phyloP scores from a whole-genome alignment of 2,888 invertebrate species.

The Oscheius sp. region DNA sequence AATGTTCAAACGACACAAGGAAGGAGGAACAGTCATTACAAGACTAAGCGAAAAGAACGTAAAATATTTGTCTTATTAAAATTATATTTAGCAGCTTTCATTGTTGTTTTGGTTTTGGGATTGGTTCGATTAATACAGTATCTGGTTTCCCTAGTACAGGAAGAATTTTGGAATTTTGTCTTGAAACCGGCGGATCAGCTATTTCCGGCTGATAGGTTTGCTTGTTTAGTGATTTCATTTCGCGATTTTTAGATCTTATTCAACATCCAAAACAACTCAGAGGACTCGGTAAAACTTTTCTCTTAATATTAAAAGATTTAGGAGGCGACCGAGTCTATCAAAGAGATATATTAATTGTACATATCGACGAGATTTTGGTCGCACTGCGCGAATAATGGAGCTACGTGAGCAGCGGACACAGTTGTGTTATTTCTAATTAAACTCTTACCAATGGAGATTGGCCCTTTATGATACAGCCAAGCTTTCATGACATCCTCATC shows the following conservation, averaged over 20 bases:
- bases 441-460: constrained; percentile 67
- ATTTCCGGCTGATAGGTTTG: constrained; percentile 32
- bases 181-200: constrained; percentile 55
- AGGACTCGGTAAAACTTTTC: not conserved
- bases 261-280: not conserved
- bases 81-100: constrained; percentile 38
- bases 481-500: constrained; percentile 66
- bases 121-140: constrained; percentile 40
- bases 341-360: constrained; percentile 15
- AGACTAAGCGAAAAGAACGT: constrained; percentile 46
- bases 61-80: constrained; percentile 2
- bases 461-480: constrained; percentile 67
- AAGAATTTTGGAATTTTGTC: constrained; percentile 54
- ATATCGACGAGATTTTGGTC: constrained; percentile 29
- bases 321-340: constrained; percentile 17
- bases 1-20: constrained; percentile 41
- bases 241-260: not conserved
- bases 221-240: not conserved
- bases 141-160: constrained; percentile 38
- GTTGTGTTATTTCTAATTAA: constrained; percentile 30
- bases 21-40: constrained; percentile 24
- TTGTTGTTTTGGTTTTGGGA: constrained; percentile 40
- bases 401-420: constrained; percentile 22
- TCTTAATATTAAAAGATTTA: not conserved
- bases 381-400: constrained; percentile 30